These are phyloP conservation scores for Eupithecia inturbata DNA, from an alignment of 2,888 invertebrate genomes.

Conservation along the genomic window DNA sequence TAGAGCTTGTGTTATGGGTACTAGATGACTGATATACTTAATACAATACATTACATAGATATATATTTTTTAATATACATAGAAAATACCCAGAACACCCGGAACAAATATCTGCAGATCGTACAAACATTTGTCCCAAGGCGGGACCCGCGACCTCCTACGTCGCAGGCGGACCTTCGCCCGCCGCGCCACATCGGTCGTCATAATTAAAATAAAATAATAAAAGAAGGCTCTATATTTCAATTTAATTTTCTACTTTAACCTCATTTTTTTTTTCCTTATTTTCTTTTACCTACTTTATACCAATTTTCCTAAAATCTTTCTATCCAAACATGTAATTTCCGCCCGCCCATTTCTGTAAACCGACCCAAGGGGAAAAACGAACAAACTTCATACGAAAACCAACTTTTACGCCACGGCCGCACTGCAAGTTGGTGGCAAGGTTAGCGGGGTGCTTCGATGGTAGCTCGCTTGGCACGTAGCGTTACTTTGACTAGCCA, in stretches of 20 bases:
- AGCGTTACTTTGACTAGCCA: no score
- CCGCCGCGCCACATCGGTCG: no score
- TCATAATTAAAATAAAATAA: no score
- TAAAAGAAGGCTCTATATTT: not conserved
- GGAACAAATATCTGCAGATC: no score
- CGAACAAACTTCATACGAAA: constrained; percentile 5
- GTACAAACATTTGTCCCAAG: no score
- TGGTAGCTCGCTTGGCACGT: not conserved
- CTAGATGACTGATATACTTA: no score
- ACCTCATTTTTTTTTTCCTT: not conserved
- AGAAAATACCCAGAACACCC: no score
- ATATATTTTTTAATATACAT: no score
- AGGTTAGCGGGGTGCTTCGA: not conserved
- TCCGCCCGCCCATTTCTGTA: constrained; percentile 32
- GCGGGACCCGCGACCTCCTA: no score
- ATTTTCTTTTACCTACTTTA: not conserved
- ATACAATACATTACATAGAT: no score
- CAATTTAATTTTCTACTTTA: not conserved
- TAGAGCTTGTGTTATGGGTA: no score
- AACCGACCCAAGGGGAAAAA: constrained; percentile 26
- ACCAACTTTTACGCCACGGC: not conserved
- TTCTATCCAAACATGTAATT: constrained; percentile 28
- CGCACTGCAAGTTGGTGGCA: not conserved
- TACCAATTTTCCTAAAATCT: not conserved
- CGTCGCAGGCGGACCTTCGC: no score